These are phyloP conservation scores for Halcyon leucocephala DNA, from an alignment of 2,797 vertebrate genomes.

Conservation along the genomic window DNA sequence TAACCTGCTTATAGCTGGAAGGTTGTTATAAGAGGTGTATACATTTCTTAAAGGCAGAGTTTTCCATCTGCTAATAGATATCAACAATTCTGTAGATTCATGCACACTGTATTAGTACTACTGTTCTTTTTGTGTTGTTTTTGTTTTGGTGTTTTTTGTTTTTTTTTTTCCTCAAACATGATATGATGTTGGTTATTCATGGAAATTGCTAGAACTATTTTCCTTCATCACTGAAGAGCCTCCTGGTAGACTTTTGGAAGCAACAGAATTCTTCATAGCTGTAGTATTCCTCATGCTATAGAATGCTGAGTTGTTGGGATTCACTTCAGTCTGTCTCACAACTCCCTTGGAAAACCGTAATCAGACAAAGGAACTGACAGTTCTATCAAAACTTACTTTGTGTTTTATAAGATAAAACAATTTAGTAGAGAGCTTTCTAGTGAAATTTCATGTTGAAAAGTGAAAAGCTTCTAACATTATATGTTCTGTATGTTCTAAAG, in stretches of 20 bases:
- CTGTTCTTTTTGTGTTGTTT: background rate
- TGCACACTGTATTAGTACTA: background rate
- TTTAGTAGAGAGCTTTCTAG: background rate
- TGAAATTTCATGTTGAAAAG: slow-evolving; percentile 31
- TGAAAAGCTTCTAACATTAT: slow-evolving; percentile 33
- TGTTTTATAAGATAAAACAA: background rate
- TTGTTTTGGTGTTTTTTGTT: too few species aligned
- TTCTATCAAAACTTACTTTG: background rate
- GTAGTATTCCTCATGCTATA: background rate
- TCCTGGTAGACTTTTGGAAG: background rate
- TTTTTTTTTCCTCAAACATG: background rate
- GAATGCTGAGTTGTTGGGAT: background rate
- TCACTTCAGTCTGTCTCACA: background rate
- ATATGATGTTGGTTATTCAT: background rate
- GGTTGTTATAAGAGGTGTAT: background rate
- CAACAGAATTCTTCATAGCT: background rate
- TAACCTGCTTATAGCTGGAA: background rate
- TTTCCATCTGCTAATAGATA: background rate
- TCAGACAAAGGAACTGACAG: background rate
- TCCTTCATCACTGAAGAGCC: background rate
- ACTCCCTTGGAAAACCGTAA: background rate
- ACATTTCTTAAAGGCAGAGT: background rate
- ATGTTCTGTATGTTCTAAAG: background rate
- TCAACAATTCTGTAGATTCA: background rate
- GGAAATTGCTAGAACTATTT: background rate